Evolutionary conservation across 2,888 invertebrate species (phyloP).

Genomic region (Notodonta dromedarius): DNA sequence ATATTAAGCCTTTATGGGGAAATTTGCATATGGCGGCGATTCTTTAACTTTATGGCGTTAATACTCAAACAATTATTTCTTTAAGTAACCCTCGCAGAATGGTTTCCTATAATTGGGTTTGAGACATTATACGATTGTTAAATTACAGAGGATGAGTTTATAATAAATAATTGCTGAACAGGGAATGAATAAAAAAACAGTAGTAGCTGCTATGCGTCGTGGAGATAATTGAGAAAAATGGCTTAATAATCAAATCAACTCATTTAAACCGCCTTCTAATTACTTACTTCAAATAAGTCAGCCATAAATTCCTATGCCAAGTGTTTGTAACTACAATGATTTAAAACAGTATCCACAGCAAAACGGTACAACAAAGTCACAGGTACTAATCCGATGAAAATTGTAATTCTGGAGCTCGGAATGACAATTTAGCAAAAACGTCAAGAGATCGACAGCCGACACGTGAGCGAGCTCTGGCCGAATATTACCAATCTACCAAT

Average conservation of each 20-base stretch:
- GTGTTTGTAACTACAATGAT: too few relatives aligned
- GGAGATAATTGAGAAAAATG: constrained; percentile 2
- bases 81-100: constrained; percentile 45
- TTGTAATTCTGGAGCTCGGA: too few relatives aligned
- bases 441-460: constrained; percentile 40
- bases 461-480: constrained; percentile 41
- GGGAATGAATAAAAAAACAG: not conserved
- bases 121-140: constrained; percentile 22
- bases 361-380: too few relatives aligned
- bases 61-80: constrained; percentile 54
- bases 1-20: constrained; percentile 59
- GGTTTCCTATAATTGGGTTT: constrained; percentile 36
- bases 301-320: not conserved
- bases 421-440: constrained; percentile 30
- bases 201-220: not conserved
- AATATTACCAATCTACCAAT: constrained; percentile 59
- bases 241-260: not conserved
- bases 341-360: too few relatives aligned
- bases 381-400: too few relatives aligned
- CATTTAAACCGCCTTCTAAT: not conserved
- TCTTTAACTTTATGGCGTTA: constrained; percentile 56
- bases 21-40: constrained; percentile 61
- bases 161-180: constrained; percentile 11
- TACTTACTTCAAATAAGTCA: not conserved
- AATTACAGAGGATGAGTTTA: constrained; percentile 26